A percentile compares a stretch with the other conserved stretches of the same genome.
Conservation (phyloP, 2,797 vertebrate genomes). For the Florisuga fusca region DNA sequence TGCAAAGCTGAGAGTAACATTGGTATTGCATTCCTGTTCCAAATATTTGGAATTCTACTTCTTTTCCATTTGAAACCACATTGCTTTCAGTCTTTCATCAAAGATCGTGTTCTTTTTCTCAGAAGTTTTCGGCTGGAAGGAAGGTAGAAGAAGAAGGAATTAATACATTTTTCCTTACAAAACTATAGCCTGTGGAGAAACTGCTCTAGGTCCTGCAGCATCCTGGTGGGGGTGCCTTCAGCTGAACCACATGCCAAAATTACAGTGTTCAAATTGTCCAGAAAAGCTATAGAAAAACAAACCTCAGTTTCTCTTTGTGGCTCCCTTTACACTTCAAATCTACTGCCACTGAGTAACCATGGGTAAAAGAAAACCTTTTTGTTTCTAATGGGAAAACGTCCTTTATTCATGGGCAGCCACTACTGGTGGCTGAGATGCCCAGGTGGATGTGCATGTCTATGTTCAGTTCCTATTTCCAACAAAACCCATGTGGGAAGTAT, state of each 20-base stretch:
- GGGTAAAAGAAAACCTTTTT: rapidly evolving
- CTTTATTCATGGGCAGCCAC: neutral
- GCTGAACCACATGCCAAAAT: slow-evolving; percentile 9
- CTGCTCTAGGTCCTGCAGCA: neutral
- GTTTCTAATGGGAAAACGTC: neutral
- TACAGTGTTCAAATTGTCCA: neutral
- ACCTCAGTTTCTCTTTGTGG: neutral
- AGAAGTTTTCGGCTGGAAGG: neutral
- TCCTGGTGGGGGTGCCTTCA: neutral
- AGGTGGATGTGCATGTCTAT: rapidly evolving
- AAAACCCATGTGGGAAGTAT: rapidly evolving
- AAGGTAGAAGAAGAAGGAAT: neutral
- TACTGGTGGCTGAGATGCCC: neutral
- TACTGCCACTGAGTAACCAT: neutral
- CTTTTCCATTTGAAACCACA: neutral
- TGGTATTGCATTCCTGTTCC: neutral
- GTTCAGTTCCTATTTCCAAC: neutral
- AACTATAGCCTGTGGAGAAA: neutral
- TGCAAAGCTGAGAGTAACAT: neutral
- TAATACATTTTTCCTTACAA: neutral
- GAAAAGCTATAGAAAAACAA: slow-evolving; percentile 16
- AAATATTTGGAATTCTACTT: neutral
- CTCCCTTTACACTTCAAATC: neutral
- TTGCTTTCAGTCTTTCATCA: neutral
- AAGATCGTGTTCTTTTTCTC: neutral